Conservation (phyloP, 1,140 invertebrate species). For the Delia radicum region DNA sequence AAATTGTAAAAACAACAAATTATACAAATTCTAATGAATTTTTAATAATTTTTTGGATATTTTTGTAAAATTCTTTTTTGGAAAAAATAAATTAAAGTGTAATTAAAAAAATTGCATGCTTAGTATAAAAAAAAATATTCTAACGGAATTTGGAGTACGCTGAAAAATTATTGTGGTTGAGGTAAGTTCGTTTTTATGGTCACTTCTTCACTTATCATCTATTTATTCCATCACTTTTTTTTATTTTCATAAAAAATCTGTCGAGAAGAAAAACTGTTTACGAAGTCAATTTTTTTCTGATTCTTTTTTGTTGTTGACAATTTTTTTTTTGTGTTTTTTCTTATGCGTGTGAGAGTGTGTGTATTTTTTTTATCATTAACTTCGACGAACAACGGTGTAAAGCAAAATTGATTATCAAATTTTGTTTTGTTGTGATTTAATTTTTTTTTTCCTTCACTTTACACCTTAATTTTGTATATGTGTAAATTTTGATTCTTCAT, state of each 20-base stretch:
- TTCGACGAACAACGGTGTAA: no score
- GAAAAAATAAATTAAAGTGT: background rate
- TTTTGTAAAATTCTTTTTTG: background rate
- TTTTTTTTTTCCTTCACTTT: no score
- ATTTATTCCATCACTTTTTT: background rate
- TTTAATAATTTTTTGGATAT: background rate
- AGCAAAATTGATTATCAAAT: no score
- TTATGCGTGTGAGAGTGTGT: background rate
- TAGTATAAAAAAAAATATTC: background rate
- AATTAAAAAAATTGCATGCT: no score
- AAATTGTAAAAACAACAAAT: background rate
- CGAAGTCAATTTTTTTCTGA: background rate
- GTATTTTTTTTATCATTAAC: background rate
- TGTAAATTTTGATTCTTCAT: no score
- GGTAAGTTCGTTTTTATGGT: background rate
- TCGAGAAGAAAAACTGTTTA: background rate
- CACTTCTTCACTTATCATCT: no score
- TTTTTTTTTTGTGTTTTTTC: background rate
- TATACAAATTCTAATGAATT: background rate
- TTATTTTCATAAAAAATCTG: background rate
- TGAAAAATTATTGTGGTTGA: background rate
- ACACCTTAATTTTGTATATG: no score
- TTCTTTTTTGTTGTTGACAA: background rate
- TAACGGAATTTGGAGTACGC: background rate
- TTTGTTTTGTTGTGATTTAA: no score